Evolutionary conservation across 1,140 invertebrate genomes (phyloP), one percentile per base, ranked within the genome.

Genomic region (Periplaneta americana): DNA sequence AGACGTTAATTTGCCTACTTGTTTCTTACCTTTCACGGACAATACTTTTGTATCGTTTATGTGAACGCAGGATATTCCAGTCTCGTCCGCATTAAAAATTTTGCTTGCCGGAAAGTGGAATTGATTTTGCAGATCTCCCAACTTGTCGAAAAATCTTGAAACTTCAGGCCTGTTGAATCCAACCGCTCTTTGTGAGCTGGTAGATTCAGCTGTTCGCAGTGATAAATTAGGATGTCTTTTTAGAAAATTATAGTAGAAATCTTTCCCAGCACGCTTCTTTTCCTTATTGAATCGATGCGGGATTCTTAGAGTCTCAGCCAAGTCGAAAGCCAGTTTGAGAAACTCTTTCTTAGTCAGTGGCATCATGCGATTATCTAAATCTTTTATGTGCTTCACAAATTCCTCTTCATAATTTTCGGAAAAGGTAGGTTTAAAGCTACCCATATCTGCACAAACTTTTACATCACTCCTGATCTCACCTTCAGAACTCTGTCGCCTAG

Each of bases 171-270:
- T 84, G 81, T 87, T 88, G 79, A 89, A 89, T 10, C 87, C 87
- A 81, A 82, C 84, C 22, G 84, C 84, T 82, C 87, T 83, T 5
- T 85, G 84, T 31, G 88, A 57, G 75, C 85, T 88, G 31, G 88
- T 90, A 36, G 85, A 83, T 84, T 91, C 86, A 32, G 89, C 8
- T 9, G 78, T 84, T 81, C 88, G 83, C 66, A 89, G 75, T 17
- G 85, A 85, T 77, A 89, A 48, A 34, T 87, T 83, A 39, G 87
- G 86, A 85, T 89, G 85, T n/a, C 86, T 82, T 83, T 85, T 85
- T 83, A 88, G 86, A 84, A 89, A 90, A 34, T 83, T 79, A 75
- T 86, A 84, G 77, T 86, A 88, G 86, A 87, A 89, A 81, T 88
- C 84, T 35, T 80, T 82, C 4, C 81, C 81, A 39, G 81, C 77